A percentile compares a stretch with the other conserved stretches of the same genome.
phyloP scores from a whole-genome alignment of 2,113 vertebrate genomes.

The Anguilla rostrata region DNA sequence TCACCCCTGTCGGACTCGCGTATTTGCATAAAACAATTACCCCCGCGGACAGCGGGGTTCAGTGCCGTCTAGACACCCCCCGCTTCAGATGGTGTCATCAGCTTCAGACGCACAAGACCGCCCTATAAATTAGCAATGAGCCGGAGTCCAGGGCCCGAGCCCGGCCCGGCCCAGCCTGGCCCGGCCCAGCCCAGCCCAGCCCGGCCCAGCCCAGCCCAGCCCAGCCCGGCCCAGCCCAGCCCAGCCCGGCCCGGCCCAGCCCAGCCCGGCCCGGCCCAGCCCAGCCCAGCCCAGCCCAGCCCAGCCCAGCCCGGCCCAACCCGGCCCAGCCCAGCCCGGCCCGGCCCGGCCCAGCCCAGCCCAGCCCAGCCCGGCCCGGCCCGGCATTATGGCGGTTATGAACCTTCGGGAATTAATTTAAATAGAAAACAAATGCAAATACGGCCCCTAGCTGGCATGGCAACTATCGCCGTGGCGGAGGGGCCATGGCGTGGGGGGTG shows the following conservation, averaged over 20 bases:
- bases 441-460: constrained; percentile 78
- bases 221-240: too few species aligned
- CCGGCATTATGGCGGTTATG: constrained; percentile 75
- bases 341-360: too few species aligned
- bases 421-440: constrained; percentile 95
- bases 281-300: too few species aligned
- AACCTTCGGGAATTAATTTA: constrained; percentile 80
- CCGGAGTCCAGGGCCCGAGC: constrained; percentile 26
- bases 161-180: constrained; percentile 27
- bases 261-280: too few species aligned
- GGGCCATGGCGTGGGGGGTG: background rate
- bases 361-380: too few species aligned
- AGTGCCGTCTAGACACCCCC: constrained; percentile 90
- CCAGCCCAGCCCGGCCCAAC: too few species aligned
- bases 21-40: constrained; percentile 89
- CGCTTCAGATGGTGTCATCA: constrained; percentile 76
- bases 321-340: too few species aligned
- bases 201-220: too few species aligned
- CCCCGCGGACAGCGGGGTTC: constrained; percentile 69
- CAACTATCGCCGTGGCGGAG: constrained; percentile 79
- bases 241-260: too few species aligned
- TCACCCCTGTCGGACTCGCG: constrained; percentile 64
- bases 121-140: constrained; percentile 84
- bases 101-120: constrained; percentile 72
- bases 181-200: too few species aligned